Evolutionary conservation across 2,888 invertebrate genomes (phyloP), one percentile per base, ranked within the genome.

Genomic region (Agrochola lychnidis): DNA sequence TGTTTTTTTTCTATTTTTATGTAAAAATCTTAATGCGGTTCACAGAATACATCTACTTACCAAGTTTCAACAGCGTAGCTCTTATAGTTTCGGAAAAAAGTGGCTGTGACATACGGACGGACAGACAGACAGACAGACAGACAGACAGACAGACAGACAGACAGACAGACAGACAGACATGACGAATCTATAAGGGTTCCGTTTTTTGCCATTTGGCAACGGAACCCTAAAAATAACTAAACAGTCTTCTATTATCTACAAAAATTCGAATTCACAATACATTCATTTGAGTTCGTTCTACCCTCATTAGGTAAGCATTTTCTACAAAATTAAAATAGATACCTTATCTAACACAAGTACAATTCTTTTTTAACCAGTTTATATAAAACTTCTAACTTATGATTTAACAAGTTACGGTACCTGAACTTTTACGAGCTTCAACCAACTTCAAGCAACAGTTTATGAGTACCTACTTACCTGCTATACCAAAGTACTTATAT

Each of bases 381-480:
- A 10, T 19, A 4, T 62, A 51, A 76, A 45, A 48, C 25, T 7
- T 61, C 19, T 1, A 30, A n/a, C 14, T 12, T 25, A 70, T 30
- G 25, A 57, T 53, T 16, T n/a, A 79, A 25, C 30, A 42, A n/a
- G 19, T 51, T 25, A 4, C 45, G n/a, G 4, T 22, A 42, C 22
- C 51, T 10, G 4, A 78, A 36, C 56, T 25, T 36, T 16, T 25
- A n/a, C 25, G 25, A 74, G 63, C 42, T 80, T 30, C 57, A 80
- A 42, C 62, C n/a, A 63, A n/a, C 19, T 48, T 12, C 36, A 22
- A 73, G n/a, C 30, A 30, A 36, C 22, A 59, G n/a, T 70, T 70
- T 76, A n/a, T n/a, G 51, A 71, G 42, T 30, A 72, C 57, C 51
- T 51, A 51, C 51, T 73, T 36, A 40, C 57, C 70, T 53, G 40